Evolutionary conservation across 1,140 invertebrate species (phyloP).

Genomic region (Drosophila willistoni): DNA sequence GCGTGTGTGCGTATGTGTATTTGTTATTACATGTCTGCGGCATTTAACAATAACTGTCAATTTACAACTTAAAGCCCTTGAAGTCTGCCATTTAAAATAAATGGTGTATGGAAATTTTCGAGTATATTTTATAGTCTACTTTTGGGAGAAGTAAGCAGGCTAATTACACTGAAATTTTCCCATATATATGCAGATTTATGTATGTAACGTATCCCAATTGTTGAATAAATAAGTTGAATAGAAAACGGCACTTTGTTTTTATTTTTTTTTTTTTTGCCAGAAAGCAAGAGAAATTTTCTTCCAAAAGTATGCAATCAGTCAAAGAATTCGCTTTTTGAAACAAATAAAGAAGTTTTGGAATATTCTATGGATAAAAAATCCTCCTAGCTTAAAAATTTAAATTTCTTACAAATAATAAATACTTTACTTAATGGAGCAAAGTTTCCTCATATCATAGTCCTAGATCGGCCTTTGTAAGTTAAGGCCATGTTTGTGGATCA

Average conservation of each 20-base stretch:
- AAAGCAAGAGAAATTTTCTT: too few relatives aligned
- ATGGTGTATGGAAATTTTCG: constrained; percentile 4
- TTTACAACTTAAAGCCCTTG: constrained; percentile 39
- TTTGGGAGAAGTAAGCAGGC: neutral
- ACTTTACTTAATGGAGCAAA: too few relatives aligned
- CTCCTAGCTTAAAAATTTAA: too few relatives aligned
- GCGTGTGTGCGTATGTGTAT: constrained; percentile 18
- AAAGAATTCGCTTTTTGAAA: too few relatives aligned
- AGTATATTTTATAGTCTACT: constrained; percentile 4
- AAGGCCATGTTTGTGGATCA: too few relatives aligned
- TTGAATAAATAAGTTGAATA: neutral
- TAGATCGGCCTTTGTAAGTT: too few relatives aligned
- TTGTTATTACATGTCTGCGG: constrained; percentile 49
- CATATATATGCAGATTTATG: neutral
- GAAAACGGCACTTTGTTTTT: neutral
- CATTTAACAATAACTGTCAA: constrained; percentile 43
- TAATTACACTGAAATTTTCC: neutral
- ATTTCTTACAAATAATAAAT: too few relatives aligned
- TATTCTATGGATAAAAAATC: too few relatives aligned
- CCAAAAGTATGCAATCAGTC: too few relatives aligned
- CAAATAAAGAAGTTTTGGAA: too few relatives aligned
- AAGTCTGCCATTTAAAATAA: constrained; percentile 6
- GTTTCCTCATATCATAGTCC: too few relatives aligned
- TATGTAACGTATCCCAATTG: neutral
- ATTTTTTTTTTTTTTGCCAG: too few relatives aligned